Evolutionary conservation across 2,888 invertebrate genomes (phyloP), one percentile per base, ranked within the genome.

Genomic region (Tromatobia lineatoria): DNA sequence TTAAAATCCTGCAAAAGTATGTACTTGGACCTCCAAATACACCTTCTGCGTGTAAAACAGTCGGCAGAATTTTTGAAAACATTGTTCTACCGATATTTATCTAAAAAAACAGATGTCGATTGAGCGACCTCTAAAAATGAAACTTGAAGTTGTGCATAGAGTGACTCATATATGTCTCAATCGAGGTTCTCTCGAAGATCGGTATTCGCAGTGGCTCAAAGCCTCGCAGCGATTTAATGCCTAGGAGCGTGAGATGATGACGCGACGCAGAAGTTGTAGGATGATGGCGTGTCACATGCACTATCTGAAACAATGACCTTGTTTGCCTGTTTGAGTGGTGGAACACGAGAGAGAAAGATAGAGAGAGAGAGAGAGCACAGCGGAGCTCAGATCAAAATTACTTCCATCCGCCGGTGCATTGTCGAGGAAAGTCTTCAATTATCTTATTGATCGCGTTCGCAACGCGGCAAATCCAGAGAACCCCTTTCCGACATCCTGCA

Each of bases 341-440:
- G 59, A 71, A 74, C 52, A 70, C 57, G 52, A 29, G 59, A 6
- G n/a, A n/a, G n/a, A n/a, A n/a, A n/a, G n/a, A 25, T 8, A 57
- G 23, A 52, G 54, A 23, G 54, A 20, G 8, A 52, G 50, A 50
- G 20, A 18, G 52, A 52, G 52, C 1, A 52, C 18, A 38, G 29
- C 38, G 61, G 2, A 34, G 23, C 18, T 20, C 38, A 23, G 87
- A 85, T 84, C 85, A 89, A 38, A 91, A 90, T 91, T 88, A 88
- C 84, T 88, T 88, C 85, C 89, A 90, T 90, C 91, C 90, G 90
- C 87, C 86, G 87, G 86, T 80, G 66, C 85, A 86, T 88, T 82
- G 88, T 88, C 88, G 88, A 88, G 83, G 88, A 90, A 90, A 91
- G 88, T 90, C 89, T 90, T 91, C 91, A 90, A 90, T 90, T 90